Evolutionary conservation across 2,888 invertebrate genomes (phyloP).

Genomic region (Parapristionchus giblindavisi): DNA sequence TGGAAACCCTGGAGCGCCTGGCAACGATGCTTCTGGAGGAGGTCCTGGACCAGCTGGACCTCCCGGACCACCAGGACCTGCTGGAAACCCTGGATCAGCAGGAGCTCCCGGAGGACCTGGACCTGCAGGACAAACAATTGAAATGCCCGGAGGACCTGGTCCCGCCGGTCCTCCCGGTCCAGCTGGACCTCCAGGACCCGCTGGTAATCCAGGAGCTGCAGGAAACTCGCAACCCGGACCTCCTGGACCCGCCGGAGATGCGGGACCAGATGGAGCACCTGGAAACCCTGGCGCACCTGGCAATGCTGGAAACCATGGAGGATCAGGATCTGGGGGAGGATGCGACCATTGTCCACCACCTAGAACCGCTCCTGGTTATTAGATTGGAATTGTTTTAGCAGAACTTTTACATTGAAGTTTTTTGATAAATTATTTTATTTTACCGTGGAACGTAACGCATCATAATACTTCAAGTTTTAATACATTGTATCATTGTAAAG

Average conservation of each 20-base stretch:
- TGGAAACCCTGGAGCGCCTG: conserved; percentile 30
- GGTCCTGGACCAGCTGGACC: conserved; percentile 29
- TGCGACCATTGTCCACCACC: conserved; percentile 33
- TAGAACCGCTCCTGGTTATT: conserved; percentile 35
- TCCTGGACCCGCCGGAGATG: conserved; percentile 36
- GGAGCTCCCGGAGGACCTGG: conserved; percentile 25
- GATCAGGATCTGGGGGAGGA: conserved; percentile 16
- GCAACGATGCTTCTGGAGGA: not conserved
- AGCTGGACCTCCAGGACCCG: conserved; percentile 29
- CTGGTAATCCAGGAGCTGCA: conserved; percentile 22
- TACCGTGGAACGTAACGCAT: too few relatives aligned
- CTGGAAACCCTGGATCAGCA: conserved; percentile 20
- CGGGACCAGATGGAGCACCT: conserved; percentile 28
- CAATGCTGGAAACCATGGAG: conserved; percentile 16
- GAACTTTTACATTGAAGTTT: too few relatives aligned
- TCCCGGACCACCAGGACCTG: conserved; percentile 32
- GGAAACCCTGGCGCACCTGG: conserved; percentile 21
- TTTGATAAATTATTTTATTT: too few relatives aligned
- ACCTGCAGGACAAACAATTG: conserved; percentile 16
- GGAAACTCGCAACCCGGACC: conserved; percentile 16
- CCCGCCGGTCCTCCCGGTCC: conserved; percentile 33
- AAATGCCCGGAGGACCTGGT: conserved; percentile 1
- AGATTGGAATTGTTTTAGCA: too few relatives aligned
- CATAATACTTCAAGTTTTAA: too few relatives aligned
- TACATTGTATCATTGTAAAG: too few relatives aligned